Base-by-base conservation (phyloP, 2,888 invertebrate genomes). In the Folsomia manolachei region DNA sequence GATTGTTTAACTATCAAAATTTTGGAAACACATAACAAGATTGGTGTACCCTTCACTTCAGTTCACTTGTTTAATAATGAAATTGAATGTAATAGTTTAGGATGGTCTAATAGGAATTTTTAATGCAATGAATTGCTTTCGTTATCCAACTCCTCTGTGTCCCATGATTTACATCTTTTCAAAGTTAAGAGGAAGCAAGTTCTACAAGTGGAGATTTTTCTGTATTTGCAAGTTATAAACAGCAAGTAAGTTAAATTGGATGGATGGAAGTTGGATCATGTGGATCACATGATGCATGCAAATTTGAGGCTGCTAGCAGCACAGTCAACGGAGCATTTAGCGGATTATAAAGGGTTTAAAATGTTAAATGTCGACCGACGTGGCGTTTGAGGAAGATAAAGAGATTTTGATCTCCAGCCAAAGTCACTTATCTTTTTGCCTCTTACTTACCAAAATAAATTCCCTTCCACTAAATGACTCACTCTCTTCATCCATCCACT, bases 371-470 rank as follows among this genome's bases (percentile, higher is more conserved):
- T n/a, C n/a, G n/a, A n/a, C n/a, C n/a, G n/a, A 63, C 27, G 27
- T 63, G 27, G 27, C 27, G 19, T 25, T 63, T 63, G 63, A 72
- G 71, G 72, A 75, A 75, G 69, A 75, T 72, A 69, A 72, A 75
- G 72, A 71, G 72, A 75, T 75, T 75, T 75, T 75, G 75, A 75
- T 75, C 75, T 69, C 69, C 65, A 71, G 75, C 75, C 75, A 75
- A 75, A 75, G 70, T 72, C 75, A 75, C 75, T 75, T 75, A 72
- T 75, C 75, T 75, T 75, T 63, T 75, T 75, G 71, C 71, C 75
- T 75, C 72, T 62, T 62, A 62, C 21, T 56, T 56, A 63, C 63
- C n/a, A 63, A 63, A 63, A 63, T 63, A 63, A 63, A 63, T 63
- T 27, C 27, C 27, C 11, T 14, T 18, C 56, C 19, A 7, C 19